Evolutionary conservation across 2,797 vertebrate species (phyloP).

Genomic region (Bradypus variegatus): DNA sequence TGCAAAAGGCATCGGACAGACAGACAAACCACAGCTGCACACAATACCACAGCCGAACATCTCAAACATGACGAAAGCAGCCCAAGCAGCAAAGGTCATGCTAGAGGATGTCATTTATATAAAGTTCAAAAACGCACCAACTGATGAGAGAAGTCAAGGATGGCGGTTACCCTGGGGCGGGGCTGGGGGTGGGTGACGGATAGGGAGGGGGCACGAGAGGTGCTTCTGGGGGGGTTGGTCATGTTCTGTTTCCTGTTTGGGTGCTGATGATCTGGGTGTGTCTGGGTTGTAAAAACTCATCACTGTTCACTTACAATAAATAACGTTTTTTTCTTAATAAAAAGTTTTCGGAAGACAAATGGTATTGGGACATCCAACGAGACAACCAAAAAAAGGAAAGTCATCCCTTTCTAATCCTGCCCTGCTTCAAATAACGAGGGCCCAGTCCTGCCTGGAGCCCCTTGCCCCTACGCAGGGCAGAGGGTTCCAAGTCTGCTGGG

Average conservation of each 20-base stretch:
- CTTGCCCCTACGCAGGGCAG: not conserved
- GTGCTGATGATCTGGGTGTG: not conserved
- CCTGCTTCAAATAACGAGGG: not conserved
- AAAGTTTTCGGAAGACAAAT: not conserved
- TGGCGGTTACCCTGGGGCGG: fast-evolving
- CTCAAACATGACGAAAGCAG: not conserved
- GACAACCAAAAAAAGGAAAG: not conserved
- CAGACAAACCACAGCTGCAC: not conserved
- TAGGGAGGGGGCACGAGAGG: not conserved
- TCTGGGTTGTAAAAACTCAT: not conserved
- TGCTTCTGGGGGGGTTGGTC: not conserved
- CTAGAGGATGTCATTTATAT: not conserved
- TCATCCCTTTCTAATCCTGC: not conserved
- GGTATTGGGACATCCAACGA: not conserved
- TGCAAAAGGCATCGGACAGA: conserved; percentile 19
- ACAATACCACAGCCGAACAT: not conserved
- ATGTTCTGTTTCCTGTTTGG: not conserved
- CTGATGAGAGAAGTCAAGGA: not conserved
- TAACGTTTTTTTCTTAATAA: not conserved
- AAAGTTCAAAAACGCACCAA: not conserved
- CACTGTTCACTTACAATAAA: not conserved
- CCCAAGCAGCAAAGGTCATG: not conserved
- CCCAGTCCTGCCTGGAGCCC: not conserved
- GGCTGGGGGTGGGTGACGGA: too few species aligned
- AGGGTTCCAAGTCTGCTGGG: not conserved